phyloP scores from a whole-genome alignment of 2,113 vertebrate genomes.

The Stegastes partitus region DNA sequence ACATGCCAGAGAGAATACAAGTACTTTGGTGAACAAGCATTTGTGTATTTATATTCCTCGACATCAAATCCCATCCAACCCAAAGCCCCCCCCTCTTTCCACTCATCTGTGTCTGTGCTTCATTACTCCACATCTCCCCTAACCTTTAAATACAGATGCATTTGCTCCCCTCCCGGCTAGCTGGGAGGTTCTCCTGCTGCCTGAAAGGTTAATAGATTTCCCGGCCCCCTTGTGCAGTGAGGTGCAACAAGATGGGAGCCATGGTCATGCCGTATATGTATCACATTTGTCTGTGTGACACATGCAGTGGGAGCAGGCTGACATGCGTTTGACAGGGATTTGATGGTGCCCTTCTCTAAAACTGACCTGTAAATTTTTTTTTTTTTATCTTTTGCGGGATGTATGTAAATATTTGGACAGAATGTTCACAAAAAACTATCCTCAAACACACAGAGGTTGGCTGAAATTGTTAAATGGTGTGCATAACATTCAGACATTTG shows the following conservation, averaged over 20 bases:
- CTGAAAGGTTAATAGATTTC: slow-evolving; percentile 85
- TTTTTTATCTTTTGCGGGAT: background rate
- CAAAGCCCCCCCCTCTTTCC: too few relatives aligned
- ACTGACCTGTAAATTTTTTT: background rate
- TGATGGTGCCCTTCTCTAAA: slow-evolving; percentile 16
- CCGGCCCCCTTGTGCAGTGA: slow-evolving; percentile 60
- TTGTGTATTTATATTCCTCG: slow-evolving; percentile 26
- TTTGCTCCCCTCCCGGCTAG: slow-evolving; percentile 57
- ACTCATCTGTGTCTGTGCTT: slow-evolving; percentile 40
- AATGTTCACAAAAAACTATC: background rate
- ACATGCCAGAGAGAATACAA: background rate
- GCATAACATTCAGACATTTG: background rate
- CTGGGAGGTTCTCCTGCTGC: slow-evolving; percentile 66
- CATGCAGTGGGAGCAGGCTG: background rate
- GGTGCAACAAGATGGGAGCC: slow-evolving; percentile 44
- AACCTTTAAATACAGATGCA: slow-evolving; percentile 77
- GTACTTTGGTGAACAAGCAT: slow-evolving; percentile 11
- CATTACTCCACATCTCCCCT: slow-evolving; percentile 64
- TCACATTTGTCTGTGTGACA: slow-evolving; percentile 28
- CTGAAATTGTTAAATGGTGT: background rate
- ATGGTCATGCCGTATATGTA: slow-evolving; percentile 12
- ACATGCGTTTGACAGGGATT: slow-evolving; percentile 17
- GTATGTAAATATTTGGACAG: slow-evolving; percentile 1
- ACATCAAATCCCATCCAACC: background rate
- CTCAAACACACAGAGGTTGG: background rate